phyloP scores from a whole-genome alignment of 1,140 invertebrate genomes.

The Vanessa atalanta region DNA sequence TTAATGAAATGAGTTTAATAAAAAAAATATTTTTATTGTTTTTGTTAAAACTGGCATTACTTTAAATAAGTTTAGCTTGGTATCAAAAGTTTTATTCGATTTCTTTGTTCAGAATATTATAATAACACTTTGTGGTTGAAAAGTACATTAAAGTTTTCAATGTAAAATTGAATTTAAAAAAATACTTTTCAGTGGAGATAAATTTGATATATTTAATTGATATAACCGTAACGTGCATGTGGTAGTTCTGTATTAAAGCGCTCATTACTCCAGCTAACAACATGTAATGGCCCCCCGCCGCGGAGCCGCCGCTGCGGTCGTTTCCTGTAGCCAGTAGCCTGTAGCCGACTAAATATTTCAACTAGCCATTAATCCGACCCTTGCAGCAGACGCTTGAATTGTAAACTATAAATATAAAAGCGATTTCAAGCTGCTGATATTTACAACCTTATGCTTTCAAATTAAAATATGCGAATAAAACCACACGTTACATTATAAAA shows the following conservation, averaged over 20 bases:
- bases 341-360: slow-evolving; percentile 1
- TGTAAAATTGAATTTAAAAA: too few species aligned
- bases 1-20: too few species aligned
- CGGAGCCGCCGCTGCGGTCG: background rate
- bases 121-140: too few species aligned
- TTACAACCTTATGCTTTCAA: background rate
- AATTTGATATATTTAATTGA: background rate
- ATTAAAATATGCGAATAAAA: background rate
- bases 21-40: too few species aligned
- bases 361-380: slow-evolving; percentile 5
- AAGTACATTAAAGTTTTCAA: too few species aligned
- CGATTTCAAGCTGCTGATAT: background rate
- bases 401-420: slow-evolving; percentile 5
- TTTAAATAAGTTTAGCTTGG: too few species aligned
- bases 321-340: background rate
- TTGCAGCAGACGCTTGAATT: background rate
- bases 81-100: too few species aligned
- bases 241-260: slow-evolving; percentile 2
- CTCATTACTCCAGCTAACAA: slow-evolving; percentile 11
- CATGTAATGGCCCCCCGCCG: slow-evolving; percentile 1
- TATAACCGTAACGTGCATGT: slow-evolving; percentile 1
- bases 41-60: too few species aligned
- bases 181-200: background rate
- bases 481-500: too few species aligned
- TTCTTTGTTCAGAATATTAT: too few species aligned